Evolutionary conservation across 2,888 invertebrate genomes (phyloP).

Genomic region (Aleiodes alternator): DNA sequence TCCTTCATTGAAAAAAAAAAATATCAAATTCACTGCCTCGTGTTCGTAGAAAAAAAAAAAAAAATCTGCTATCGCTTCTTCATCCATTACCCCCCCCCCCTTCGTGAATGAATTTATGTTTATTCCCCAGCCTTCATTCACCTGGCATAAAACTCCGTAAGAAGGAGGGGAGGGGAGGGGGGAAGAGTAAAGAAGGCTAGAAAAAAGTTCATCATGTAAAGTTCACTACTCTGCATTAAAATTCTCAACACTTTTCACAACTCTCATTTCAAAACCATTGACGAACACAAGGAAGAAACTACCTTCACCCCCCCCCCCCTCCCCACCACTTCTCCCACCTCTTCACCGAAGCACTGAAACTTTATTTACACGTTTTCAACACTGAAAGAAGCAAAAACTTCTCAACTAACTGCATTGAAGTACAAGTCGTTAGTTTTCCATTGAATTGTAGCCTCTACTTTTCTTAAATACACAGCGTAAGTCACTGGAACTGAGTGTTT

Average conservation of each 20-base stretch:
- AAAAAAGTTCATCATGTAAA: conserved; percentile 7
- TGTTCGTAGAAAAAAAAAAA: too few species aligned
- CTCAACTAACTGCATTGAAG: conserved; percentile 12
- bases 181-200: too few species aligned
- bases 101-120: too few species aligned
- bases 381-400: conserved; percentile 13
- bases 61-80: too few species aligned
- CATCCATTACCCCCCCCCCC: too few species aligned
- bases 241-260: conserved; percentile 18
- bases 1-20: too few species aligned
- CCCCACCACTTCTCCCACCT: neutral
- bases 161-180: neutral
- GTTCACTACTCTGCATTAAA: conserved; percentile 10
- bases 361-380: conserved; percentile 29
- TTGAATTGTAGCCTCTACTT: conserved; percentile 17
- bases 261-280: conserved; percentile 29
- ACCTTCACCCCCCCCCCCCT: neutral
- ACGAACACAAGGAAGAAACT: conserved; percentile 16
- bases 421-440: conserved; percentile 26
- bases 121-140: too few species aligned
- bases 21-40: too few species aligned
- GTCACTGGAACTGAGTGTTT: neutral
- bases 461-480: neutral
- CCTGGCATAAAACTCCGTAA: too few species aligned
- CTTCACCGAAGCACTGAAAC: conserved; percentile 15